Evolutionary conservation across 35 echinoderm and acorn worm species (phyloP), one percentile per base, ranked within the genome.

Genomic region (Apostichopus japonicus): DNA sequence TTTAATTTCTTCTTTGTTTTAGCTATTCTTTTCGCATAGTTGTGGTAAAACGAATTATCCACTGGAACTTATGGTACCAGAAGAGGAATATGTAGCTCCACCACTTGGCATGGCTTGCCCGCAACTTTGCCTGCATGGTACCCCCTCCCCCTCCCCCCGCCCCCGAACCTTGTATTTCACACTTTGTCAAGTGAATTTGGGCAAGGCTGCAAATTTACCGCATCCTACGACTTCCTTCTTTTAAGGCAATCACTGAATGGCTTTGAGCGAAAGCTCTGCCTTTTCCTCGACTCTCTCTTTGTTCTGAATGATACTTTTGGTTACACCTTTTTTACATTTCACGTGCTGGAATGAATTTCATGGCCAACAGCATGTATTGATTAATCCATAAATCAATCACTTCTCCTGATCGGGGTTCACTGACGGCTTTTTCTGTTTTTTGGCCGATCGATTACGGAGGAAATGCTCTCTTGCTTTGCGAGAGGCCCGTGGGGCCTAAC

Each of bases 331-430:
- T 82, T 72, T 89, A 73, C 67, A 67, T 72, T 73, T 16, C 86
- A 53, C 86, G 62, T 73, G 62, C 24, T 24, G 61, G 90, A 91
- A 79, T 91, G 71, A 56, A 67, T 91, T 91, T 91, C 90, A 91
- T 79, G 90, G 55, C 90, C 90, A 79, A 77, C 44, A 79, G 90
- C 90, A 91, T 54, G 52, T 79, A 91, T 91, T 91, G 90, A 91
- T 91, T 91, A 91, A 91, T 91, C 90, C 52, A 91, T 91, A 91
- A 91, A 91, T 91, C 90, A 91, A 91, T 91, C 90, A 91, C 54
- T 58, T 23, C 76, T 56, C 51, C 90, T 53, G 90, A 79, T 91
- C 76, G 73, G 71, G 90, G 77, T 79, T 91, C 76, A 89, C 61
- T 58, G 44, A 59, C 76, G 54, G 90, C 51, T 72, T n/a, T 53